Percentiles rank a stretch among this genome's conserved stretches.
These are phyloP conservation scores for Amblyopsis rosae DNA, from an alignment of 2,113 vertebrate species.

Conservation along the genomic window DNA sequence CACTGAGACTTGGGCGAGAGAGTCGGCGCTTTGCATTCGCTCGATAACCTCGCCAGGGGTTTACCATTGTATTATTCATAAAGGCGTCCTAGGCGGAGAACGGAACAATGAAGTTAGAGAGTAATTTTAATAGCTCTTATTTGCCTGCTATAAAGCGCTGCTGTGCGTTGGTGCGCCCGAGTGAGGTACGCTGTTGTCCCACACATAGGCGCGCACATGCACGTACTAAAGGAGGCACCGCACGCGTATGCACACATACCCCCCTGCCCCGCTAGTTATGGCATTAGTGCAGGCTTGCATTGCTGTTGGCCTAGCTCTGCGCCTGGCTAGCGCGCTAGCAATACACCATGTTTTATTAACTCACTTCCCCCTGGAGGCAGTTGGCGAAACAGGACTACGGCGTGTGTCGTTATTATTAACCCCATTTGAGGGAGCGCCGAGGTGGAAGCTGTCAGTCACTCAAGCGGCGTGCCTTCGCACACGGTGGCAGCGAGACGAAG, in stretches of 20 bases:
- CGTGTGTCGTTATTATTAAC: constrained; percentile 58
- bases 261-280: constrained; percentile 32
- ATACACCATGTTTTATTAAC: constrained; percentile 28
- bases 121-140: not conserved
- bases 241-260: not conserved
- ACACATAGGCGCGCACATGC: no score
- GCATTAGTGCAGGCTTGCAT: constrained; percentile 41
- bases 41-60: constrained; percentile 7
- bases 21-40: not conserved
- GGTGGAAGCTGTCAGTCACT: constrained; percentile 17
- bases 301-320: constrained; percentile 54
- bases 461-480: constrained; percentile 2
- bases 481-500: no score
- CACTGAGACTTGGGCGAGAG: not conserved
- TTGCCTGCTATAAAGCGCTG: not conserved
- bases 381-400: constrained; percentile 18
- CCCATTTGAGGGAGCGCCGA: constrained; percentile 24
- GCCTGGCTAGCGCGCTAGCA: constrained; percentile 51
- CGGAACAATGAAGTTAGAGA: not conserved
- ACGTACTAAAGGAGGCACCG: no score
- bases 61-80: constrained; percentile 16
- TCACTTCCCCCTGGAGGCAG: constrained; percentile 21
- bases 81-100: not conserved
- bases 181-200: constrained; percentile 2
- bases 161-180: not conserved